phyloP scores from a whole-genome alignment of 1,140 invertebrate genomes.

The Ditylenchus dipsaci region DNA sequence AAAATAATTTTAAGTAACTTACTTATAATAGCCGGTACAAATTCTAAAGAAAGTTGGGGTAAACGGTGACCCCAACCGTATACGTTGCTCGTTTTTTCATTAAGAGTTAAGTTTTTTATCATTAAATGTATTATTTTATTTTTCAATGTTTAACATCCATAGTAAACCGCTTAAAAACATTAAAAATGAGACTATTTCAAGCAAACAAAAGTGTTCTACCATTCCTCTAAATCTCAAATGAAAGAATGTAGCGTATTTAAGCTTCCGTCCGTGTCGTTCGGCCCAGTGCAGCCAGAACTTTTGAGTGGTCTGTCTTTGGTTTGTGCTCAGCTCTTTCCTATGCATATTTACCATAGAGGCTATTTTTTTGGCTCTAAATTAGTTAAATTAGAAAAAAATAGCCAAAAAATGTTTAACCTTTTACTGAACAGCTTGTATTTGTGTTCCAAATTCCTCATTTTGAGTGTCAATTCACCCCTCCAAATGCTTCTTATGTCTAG shows the following conservation, averaged over 20 bases:
- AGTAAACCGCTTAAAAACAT: conserved; percentile 5
- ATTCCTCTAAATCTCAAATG: conserved; percentile 11
- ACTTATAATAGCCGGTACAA: no score
- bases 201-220: conserved; percentile 24
- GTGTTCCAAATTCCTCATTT: conserved; percentile 22
- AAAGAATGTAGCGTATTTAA: conserved; percentile 12
- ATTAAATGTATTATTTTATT: no score
- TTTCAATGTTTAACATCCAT: not conserved
- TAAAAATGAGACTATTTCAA: conserved; percentile 10
- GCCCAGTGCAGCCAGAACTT: conserved; percentile 44
- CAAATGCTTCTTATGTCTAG: conserved; percentile 25
- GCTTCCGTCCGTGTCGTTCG: conserved; percentile 25
- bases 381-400: not conserved
- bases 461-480: conserved; percentile 13
- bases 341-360: conserved; percentile 30
- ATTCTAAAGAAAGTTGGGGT: no score
- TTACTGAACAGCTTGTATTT: conserved; percentile 24
- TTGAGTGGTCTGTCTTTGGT: conserved; percentile 20
- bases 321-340: conserved; percentile 19
- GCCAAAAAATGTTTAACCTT: not conserved
- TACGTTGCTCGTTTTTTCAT: no score
- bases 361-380: conserved; percentile 28
- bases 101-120: no score
- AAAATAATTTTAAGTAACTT: no score
- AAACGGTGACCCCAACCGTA: no score